Evolutionary conservation across 2,113 vertebrate genomes (phyloP).

Genomic region (Myanophis thanlyinensis): DNA sequence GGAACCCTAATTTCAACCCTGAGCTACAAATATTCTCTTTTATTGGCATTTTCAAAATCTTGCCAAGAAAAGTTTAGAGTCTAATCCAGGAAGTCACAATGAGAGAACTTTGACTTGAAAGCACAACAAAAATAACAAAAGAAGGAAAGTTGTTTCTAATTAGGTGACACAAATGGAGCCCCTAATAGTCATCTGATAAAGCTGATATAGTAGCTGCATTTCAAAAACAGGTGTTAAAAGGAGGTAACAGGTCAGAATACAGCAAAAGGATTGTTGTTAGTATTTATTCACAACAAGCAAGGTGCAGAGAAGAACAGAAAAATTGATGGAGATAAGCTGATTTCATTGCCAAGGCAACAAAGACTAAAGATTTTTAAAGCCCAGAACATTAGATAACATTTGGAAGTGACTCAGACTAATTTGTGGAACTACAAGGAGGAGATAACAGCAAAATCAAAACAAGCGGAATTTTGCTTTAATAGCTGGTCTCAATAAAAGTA

Average conservation of each 20-base stretch:
- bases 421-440: neutral
- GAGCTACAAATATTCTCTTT: too few species aligned
- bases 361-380: neutral
- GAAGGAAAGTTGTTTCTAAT: neutral
- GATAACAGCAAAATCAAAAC: neutral
- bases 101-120: neutral
- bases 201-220: neutral
- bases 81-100: neutral
- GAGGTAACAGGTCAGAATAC: neutral
- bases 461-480: neutral
- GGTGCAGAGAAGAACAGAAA: neutral
- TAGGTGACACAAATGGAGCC: neutral
- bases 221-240: neutral
- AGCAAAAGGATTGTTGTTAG: neutral
- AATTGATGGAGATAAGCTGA: neutral
- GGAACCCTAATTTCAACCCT: too few species aligned
- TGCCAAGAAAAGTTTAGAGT: neutral
- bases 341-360: neutral
- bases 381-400: neutral
- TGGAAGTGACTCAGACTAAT: neutral
- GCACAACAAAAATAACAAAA: neutral
- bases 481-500: neutral
- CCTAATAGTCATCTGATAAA: neutral
- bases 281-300: neutral
- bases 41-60: neutral